A percentile compares a stretch with the other conserved stretches of the same genome.
phyloP scores from a whole-genome alignment of 2,113 vertebrate genomes.

The Nothobranchius kuhntae region DNA sequence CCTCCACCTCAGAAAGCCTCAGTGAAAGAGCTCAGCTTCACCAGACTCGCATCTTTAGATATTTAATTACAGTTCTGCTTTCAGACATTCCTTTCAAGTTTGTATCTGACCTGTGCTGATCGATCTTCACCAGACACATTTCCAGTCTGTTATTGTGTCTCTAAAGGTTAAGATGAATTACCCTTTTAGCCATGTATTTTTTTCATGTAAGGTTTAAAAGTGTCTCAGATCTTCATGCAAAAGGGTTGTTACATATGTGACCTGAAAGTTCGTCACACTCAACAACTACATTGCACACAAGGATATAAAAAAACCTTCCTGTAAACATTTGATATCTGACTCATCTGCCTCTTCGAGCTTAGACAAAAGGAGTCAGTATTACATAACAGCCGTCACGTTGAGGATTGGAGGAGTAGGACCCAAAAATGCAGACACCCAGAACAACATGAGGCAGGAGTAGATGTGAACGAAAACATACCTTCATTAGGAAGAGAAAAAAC shows the following conservation, averaged over 20 bases:
- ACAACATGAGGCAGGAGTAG: too few species aligned
- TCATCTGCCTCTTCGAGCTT: background rate
- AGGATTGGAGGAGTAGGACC: too few species aligned
- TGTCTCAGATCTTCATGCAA: background rate
- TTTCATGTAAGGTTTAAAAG: background rate
- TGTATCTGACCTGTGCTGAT: slow-evolving; percentile 2
- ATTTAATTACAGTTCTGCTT: slow-evolving; percentile 5
- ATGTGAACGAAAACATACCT: too few species aligned
- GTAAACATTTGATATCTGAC: background rate
- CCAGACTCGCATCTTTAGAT: background rate
- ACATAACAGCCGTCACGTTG: background rate
- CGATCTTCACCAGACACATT: background rate
- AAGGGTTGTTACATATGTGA: background rate
- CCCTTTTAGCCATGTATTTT: background rate
- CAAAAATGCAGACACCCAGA: too few species aligned
- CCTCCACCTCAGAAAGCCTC: slow-evolving; percentile 8
- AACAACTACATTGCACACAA: background rate
- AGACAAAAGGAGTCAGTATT: background rate
- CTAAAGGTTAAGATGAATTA: slow-evolving; percentile 3
- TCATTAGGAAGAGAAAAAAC: too few species aligned
- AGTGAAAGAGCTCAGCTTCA: background rate
- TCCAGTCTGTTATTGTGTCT: background rate
- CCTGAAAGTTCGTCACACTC: background rate
- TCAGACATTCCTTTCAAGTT: slow-evolving; percentile 1
- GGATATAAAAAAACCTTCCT: background rate